These are phyloP conservation scores for Nebria salina DNA, from an alignment of 2,888 invertebrate species.

Conservation along the genomic window DNA sequence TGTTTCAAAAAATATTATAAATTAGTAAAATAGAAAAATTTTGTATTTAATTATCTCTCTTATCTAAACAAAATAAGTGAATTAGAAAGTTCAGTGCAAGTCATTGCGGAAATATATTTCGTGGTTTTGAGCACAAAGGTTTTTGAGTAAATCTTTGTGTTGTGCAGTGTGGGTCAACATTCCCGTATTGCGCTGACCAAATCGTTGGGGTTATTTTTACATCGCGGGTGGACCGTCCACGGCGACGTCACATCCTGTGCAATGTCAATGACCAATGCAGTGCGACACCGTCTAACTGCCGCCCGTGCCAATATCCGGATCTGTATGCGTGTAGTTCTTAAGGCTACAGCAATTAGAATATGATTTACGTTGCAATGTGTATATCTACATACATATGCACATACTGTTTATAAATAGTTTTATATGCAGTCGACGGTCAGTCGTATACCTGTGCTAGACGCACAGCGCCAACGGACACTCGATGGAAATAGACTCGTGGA, in stretches of 20 bases:
- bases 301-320: not conserved
- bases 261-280: not conserved
- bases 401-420: not conserved
- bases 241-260: not conserved
- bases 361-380: not conserved
- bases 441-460: not conserved
- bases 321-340: not conserved
- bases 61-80: too few relatives aligned
- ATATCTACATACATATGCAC: too few relatives aligned
- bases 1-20: too few relatives aligned
- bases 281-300: not conserved
- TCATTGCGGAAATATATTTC: not conserved
- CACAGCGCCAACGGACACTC: not conserved
- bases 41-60: too few relatives aligned
- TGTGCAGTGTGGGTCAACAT: not conserved
- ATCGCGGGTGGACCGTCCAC: not conserved
- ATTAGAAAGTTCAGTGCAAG: too few relatives aligned
- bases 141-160: not conserved
- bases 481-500: not conserved
- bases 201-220: slow-evolving; percentile 1
- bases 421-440: not conserved
- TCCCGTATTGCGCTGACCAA: not conserved
- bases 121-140: too few relatives aligned
- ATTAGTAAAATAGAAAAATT: too few relatives aligned
- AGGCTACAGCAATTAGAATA: not conserved